phyloP scores from a whole-genome alignment of 2,797 vertebrate species.

The Falco biarmicus region DNA sequence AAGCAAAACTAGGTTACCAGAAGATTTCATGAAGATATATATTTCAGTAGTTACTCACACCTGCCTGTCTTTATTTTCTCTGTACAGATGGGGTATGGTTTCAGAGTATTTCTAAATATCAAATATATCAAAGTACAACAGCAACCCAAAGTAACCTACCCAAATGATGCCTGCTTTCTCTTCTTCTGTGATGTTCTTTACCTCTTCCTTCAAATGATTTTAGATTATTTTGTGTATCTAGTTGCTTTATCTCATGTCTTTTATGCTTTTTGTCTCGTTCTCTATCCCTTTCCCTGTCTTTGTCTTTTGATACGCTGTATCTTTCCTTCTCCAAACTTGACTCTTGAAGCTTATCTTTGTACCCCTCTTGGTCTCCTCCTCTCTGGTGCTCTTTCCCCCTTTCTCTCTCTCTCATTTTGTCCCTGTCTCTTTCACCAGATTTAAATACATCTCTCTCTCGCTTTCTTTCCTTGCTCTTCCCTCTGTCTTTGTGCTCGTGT shows the following conservation, averaged over 20 bases:
- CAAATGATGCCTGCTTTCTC: slow-evolving; percentile 31
- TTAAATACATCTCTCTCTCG: slow-evolving; percentile 58
- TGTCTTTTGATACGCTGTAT: slow-evolving; percentile 51
- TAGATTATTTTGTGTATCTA: background rate
- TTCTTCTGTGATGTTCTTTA: slow-evolving; percentile 43
- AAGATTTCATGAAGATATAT: background rate
- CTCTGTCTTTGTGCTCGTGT: slow-evolving; percentile 72
- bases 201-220: slow-evolving; percentile 14
- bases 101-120: background rate
- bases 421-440: slow-evolving; percentile 63
- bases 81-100: background rate
- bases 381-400: slow-evolving; percentile 3
- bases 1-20: background rate
- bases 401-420: slow-evolving; percentile 46
- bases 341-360: slow-evolving; percentile 38
- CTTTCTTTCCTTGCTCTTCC: slow-evolving; percentile 72
- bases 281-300: slow-evolving; percentile 38
- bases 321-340: slow-evolving; percentile 39
- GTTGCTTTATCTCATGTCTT: slow-evolving; percentile 41
- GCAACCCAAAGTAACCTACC: slow-evolving; percentile 49
- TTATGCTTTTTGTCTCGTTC: slow-evolving; percentile 47
- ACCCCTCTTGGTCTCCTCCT: slow-evolving; percentile 31
- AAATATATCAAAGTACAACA: background rate
- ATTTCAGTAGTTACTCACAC: background rate
- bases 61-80: background rate